Evolutionary conservation across 2,113 vertebrate genomes (phyloP), one percentile per base, ranked within the genome.

Genomic region (Oryzias woworae): DNA sequence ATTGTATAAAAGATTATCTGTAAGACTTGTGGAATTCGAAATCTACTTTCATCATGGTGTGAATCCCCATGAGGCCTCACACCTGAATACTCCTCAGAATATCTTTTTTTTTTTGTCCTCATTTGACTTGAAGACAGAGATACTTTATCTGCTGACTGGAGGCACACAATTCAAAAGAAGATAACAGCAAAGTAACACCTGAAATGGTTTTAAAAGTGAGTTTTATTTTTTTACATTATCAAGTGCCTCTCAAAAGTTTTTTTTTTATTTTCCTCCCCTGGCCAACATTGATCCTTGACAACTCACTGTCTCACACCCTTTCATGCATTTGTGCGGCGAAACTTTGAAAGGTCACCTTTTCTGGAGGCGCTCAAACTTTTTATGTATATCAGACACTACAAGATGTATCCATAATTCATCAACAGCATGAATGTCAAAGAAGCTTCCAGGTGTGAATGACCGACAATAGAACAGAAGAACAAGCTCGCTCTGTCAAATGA

Each of bases 391-490:
- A 36, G 36, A 36, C 10, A 3, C 3, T 3, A 36, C 10, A 36
- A 36, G 36, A 36, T 36, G 8, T 36, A 36, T 36, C 36, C 36
- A 36, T 36, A 36, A 36, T 36, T 36, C 36, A 36, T 36, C 36
- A 55, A 43, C 14, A 42, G 16, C 42, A 26, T 41, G 4, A 52
- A 42, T 54, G 44, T 23, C 43, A 71, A 24, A 6, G 31, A 42
- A 60, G 36, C 51, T 20, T 58, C 17, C 16, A 66, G 61, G 62
- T 71, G 56, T 66, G 28, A 18, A 26, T 18, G 13, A 48, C 2
- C 10, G 28, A 64, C 57, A 58, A 66, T 56, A 36, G 51, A 24
- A 36, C 16, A 64, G 53, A 14, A 57, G 17, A 65, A 49, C 31
- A 48, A 49, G 42, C 18, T 46, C 4, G 46, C 50, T 55, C 36